These are phyloP conservation scores for Globodera ellingtonae DNA, from an alignment of 1,140 invertebrate species.

Conservation along the genomic window DNA sequence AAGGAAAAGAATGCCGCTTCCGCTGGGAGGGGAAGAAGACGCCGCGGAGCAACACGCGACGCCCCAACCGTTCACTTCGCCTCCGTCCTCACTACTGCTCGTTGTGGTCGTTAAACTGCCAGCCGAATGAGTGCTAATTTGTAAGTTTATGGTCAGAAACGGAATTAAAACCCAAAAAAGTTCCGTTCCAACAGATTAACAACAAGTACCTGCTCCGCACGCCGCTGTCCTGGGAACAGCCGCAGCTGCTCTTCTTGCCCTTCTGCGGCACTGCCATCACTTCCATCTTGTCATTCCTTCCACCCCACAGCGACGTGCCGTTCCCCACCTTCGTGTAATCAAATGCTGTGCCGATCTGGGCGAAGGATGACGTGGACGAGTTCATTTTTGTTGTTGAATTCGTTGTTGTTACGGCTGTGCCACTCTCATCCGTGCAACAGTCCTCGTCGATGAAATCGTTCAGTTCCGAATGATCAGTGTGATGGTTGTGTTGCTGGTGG, in stretches of 20 bases:
- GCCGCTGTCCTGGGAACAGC: conserved; percentile 25
- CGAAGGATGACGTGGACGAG: neutral
- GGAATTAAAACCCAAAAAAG: neutral
- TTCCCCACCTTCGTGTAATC: neutral
- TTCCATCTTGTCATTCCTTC: neutral
- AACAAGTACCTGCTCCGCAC: conserved; percentile 14
- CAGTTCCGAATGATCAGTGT: neutral
- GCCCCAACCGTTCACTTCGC: neutral
- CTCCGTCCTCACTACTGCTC: neutral
- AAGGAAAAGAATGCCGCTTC: neutral
- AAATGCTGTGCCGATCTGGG: neutral
- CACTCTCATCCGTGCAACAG: conserved; percentile 12
- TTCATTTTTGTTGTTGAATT: neutral
- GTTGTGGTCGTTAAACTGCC: conserved; percentile 20
- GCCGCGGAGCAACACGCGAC: neutral
- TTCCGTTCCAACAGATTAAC: neutral
- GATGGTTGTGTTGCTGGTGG: neutral
- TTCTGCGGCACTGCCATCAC: neutral
- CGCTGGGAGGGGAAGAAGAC: conserved; percentile 4
- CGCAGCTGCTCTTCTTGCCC: conserved; percentile 8
- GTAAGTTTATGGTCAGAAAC: too few relatives aligned
- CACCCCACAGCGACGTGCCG: neutral
- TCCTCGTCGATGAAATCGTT: conserved; percentile 25
- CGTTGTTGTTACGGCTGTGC: neutral
- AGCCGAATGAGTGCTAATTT: conserved; percentile 20